Base-by-base conservation (phyloP, 2,113 vertebrate genomes). In the Ictalurus punctatus region DNA sequence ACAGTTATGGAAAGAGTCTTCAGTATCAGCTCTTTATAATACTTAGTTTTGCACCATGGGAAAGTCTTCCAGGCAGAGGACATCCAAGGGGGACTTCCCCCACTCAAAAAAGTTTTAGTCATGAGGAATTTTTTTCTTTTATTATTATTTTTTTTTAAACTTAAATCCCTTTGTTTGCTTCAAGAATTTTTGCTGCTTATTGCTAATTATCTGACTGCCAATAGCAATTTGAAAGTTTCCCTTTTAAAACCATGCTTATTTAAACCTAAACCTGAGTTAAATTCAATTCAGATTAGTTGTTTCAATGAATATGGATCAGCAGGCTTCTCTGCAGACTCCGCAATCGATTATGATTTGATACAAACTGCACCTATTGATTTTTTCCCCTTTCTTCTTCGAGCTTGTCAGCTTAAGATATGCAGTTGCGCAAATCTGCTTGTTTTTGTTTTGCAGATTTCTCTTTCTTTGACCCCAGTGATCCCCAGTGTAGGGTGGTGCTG, bases 381-480 rank as follows among this genome's bases (percentile, higher is more conserved):
- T 59, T 44, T 87, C 37, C 16, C 69, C 34, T 5, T 63, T 65
- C 14, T 79, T n/a, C 59, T n/a, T 59, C 6, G 48, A n/a, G 17
- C 78, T 40, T 65, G 37, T 37, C 27, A 73, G 56, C 74, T 74
- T 73, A 16, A 83, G 58, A 82, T 78, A 82, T 27, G 40, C 76
- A 65, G 3, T 14, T 10, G 12, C 37, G 9, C 16, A 59, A 56
- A 56, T 25, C 2, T 30, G 0, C 88, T 6, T 87, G 37, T 21
- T 91, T 52, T 82, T 74, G 86, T 90, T 90, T 80, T 92, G 85
- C 93, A 99, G 98, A 99, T 85, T 99, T 99, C 94, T 98, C 98
- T 87, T 99, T 99, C 94, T 99, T 99, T 1, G 98, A 99, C 94
- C 98, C 98, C 12, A 96, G 96, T 87, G 98, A 99, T 90, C 96